Evolutionary conservation across 2,888 invertebrate genomes (phyloP).

Genomic region (Oscheius myriophilus): DNA sequence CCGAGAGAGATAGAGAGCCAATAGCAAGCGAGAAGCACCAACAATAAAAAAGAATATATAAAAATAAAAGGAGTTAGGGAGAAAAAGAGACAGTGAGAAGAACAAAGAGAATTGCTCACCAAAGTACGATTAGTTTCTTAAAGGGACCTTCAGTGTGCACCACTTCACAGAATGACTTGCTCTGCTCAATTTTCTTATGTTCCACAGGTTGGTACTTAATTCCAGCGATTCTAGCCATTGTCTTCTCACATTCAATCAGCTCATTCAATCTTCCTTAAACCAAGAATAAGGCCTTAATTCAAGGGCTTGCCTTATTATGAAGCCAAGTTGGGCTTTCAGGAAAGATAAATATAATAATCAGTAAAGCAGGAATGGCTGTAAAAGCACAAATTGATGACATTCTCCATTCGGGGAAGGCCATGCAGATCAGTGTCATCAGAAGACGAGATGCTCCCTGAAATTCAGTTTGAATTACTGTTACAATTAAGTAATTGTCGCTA

Average conservation of each 20-base stretch:
- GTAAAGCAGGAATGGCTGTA: conserved; percentile 57
- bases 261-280: conserved; percentile 52
- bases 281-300: not conserved
- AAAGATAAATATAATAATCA: conserved; percentile 66
- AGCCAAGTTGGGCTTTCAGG: conserved; percentile 70
- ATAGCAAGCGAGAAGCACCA: too few species aligned
- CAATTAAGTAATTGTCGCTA: too few species aligned
- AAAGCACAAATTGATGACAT: conserved; percentile 59
- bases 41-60: too few species aligned
- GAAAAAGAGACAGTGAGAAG: too few species aligned
- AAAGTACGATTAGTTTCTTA: conserved; percentile 60
- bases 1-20: too few species aligned
- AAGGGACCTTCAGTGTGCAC: conserved; percentile 54
- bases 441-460: conserved; percentile 56
- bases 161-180: conserved; percentile 56
- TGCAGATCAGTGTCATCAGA: conserved; percentile 61
- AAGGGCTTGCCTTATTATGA: conserved; percentile 51
- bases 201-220: conserved; percentile 55
- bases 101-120: conserved; percentile 38
- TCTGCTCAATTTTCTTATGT: conserved; percentile 55
- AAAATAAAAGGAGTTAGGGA: too few species aligned
- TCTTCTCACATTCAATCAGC: conserved; percentile 61
- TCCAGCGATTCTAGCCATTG: conserved; percentile 63
- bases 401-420: conserved; percentile 64
- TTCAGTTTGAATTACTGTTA: not conserved